phyloP scores from a whole-genome alignment of 2,797 vertebrate genomes.

The Pteronotus mesoamericanus region DNA sequence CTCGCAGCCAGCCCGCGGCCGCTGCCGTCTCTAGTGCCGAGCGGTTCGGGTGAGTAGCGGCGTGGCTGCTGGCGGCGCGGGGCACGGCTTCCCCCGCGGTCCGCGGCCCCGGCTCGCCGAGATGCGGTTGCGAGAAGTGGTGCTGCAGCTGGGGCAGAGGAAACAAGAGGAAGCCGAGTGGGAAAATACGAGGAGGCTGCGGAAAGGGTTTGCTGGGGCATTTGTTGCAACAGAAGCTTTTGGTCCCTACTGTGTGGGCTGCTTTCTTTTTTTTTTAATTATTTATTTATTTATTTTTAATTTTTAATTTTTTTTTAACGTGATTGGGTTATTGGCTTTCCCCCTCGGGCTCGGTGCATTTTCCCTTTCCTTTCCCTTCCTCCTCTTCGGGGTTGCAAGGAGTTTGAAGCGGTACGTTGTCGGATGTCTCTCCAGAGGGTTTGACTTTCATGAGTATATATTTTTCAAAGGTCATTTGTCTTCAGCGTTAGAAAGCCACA shows the following conservation, averaged over 20 bases:
- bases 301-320: neutral
- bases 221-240: constrained; percentile 27
- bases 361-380: constrained; percentile 12
- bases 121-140: constrained; percentile 43
- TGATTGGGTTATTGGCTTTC: neutral
- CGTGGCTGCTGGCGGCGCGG: constrained; percentile 42
- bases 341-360: neutral
- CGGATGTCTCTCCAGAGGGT: constrained; percentile 14
- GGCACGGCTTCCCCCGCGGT: neutral
- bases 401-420: constrained; percentile 39
- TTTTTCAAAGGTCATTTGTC: constrained; percentile 65
- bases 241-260: neutral
- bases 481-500: neutral
- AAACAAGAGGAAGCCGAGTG: neutral
- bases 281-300: neutral
- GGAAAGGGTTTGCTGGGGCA: neutral
- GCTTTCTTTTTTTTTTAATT: neutral
- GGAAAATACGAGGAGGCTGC: neutral
- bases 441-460: constrained; percentile 57
- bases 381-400: neutral
- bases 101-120: neutral
- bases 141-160: constrained; percentile 22
- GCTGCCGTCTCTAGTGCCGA: constrained; percentile 47
- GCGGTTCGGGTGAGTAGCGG: constrained; percentile 69
- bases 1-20: constrained; percentile 65